These are phyloP conservation scores for Lithobius niger DNA, from an alignment of 1,140 invertebrate species.

Conservation along the genomic window DNA sequence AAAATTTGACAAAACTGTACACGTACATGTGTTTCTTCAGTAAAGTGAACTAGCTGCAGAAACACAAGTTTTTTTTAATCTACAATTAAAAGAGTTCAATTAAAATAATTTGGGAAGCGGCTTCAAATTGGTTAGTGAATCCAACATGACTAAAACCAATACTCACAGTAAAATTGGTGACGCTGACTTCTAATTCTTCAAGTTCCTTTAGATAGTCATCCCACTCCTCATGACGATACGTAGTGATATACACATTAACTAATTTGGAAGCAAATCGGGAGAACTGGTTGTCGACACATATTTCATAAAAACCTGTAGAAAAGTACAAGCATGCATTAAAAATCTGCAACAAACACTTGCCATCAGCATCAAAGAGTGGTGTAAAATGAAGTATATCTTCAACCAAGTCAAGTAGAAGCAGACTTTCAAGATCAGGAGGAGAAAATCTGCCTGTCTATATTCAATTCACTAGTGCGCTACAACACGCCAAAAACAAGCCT, in stretches of 20 bases:
- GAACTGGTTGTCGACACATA: slow-evolving; percentile 91
- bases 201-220: slow-evolving; percentile 80
- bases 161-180: slow-evolving; percentile 68
- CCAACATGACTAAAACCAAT: neutral
- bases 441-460: too few relatives aligned
- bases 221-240: slow-evolving; percentile 89
- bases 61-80: neutral
- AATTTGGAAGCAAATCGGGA: slow-evolving; percentile 81
- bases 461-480: too few relatives aligned
- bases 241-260: slow-evolving; percentile 84
- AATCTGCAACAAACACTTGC: too few relatives aligned
- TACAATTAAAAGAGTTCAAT: neutral
- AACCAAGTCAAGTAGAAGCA: too few relatives aligned
- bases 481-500: too few relatives aligned
- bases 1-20: neutral
- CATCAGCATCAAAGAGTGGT: too few relatives aligned
- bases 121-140: neutral
- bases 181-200: slow-evolving; percentile 69
- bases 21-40: neutral
- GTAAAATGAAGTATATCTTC: too few relatives aligned
- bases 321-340: slow-evolving; percentile 8
- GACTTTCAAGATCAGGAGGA: too few relatives aligned
- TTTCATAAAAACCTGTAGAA: slow-evolving; percentile 48
- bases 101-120: neutral
- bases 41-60: neutral